A percentile compares a stretch with the other conserved stretches of the same genome.
phyloP scores from a whole-genome alignment of 1,140 invertebrate genomes.

The Marisa cornuarietis region DNA sequence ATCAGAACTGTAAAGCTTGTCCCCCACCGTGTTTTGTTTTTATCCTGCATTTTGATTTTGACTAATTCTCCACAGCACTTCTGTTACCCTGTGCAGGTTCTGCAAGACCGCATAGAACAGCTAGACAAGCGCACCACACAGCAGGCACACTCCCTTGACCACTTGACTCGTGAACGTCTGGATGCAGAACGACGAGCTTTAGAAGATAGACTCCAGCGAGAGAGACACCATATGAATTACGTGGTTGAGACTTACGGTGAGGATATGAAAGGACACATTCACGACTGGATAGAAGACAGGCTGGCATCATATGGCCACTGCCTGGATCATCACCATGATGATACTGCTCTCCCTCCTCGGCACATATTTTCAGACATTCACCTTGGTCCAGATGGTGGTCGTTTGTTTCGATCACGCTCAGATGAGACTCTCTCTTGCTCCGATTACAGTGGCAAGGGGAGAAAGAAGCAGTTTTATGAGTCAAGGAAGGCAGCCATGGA shows the following conservation, averaged over 20 bases:
- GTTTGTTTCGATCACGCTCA: constrained; percentile 59
- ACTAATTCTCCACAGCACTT: not conserved
- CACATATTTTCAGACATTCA: constrained; percentile 55
- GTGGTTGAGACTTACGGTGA: constrained; percentile 35
- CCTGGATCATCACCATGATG: constrained; percentile 61
- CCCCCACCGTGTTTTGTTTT: not conserved
- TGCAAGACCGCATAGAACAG: constrained; percentile 81
- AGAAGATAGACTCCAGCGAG: constrained; percentile 33
- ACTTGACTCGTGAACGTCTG: constrained; percentile 49
- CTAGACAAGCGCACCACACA: constrained; percentile 81
- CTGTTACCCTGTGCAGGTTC: constrained; percentile 54
- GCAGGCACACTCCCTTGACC: constrained; percentile 71
- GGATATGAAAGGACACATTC: constrained; percentile 44
- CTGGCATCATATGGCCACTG: constrained; percentile 54
- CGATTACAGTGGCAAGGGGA: constrained; percentile 57
- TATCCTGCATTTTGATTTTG: not conserved
- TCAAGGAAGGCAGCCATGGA: constrained; percentile 57
- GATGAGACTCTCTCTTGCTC: constrained; percentile 65
- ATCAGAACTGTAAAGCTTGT: no score
- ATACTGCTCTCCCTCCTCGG: constrained; percentile 53
- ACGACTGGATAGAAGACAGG: constrained; percentile 55
- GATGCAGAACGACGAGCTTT: constrained; percentile 47
- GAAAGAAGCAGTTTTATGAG: constrained; percentile 57
- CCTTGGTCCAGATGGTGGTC: constrained; percentile 48
- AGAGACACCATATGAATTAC: constrained; percentile 38